A percentile compares a stretch with the other conserved stretches of the same genome.
phyloP scores from a whole-genome alignment of 2,113 vertebrate genomes.

The Catharus bicknelli region DNA sequence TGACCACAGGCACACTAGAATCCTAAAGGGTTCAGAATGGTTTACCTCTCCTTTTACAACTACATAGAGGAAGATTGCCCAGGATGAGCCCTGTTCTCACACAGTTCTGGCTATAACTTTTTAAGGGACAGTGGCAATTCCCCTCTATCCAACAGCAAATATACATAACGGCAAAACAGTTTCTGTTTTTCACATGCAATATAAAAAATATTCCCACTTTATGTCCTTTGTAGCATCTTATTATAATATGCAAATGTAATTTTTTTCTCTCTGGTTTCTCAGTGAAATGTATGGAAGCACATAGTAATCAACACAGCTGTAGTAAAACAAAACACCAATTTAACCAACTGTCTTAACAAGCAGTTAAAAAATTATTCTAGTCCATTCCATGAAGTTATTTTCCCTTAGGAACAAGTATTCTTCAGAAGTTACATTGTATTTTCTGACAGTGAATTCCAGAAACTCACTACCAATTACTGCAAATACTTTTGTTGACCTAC shows the following conservation, averaged over 20 bases:
- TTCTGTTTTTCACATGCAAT: background rate
- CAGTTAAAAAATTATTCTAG: slow-evolving; percentile 24
- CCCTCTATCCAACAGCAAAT: background rate
- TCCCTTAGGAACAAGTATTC: background rate
- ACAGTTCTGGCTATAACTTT: background rate
- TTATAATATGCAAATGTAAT: background rate
- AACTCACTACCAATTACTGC: slow-evolving; percentile 47
- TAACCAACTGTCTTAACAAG: background rate
- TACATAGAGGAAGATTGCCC: background rate
- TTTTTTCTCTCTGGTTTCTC: background rate
- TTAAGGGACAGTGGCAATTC: background rate
- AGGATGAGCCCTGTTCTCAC: background rate
- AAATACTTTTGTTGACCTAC: slow-evolving; percentile 46
- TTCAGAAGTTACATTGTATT: slow-evolving; percentile 11
- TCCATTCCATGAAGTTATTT: slow-evolving; percentile 19
- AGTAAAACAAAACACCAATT: background rate
- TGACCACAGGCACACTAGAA: background rate
- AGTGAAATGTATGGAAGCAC: background rate
- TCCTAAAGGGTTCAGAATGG: background rate
- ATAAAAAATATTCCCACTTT: background rate
- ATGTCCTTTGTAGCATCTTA: background rate
- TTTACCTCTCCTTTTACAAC: background rate
- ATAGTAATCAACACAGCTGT: background rate
- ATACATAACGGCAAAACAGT: background rate
- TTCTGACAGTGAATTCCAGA: slow-evolving; percentile 35